Evolutionary conservation across 2,113 vertebrate species (phyloP).

Genomic region (Onychostoma macrolepis): DNA sequence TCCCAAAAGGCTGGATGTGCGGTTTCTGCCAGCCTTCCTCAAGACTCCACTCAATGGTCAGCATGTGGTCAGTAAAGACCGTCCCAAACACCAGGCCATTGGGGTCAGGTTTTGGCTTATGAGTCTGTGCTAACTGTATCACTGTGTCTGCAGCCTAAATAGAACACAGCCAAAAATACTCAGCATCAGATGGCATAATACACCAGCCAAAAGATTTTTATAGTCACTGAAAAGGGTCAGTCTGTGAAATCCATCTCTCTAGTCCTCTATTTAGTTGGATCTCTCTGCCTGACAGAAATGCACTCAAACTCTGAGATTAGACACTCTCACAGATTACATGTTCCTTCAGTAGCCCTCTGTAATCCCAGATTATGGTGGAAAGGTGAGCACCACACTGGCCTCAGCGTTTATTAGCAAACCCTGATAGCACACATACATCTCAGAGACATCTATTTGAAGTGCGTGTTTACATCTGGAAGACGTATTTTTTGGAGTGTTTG

Average conservation of each 20-base stretch:
- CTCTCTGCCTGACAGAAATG: constrained; percentile 1
- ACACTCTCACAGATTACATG: constrained; percentile 52
- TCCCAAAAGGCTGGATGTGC: constrained; percentile 80
- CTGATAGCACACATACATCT: too few relatives aligned
- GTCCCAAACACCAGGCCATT: constrained; percentile 79
- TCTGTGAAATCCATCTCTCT: background rate
- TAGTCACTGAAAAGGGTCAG: background rate
- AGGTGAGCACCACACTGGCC: background rate
- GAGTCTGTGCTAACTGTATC: constrained; percentile 68
- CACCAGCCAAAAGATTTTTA: background rate
- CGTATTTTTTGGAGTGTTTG: too few relatives aligned
- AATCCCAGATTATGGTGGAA: constrained; percentile 72
- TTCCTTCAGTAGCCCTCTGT: constrained; percentile 49
- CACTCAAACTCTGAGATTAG: constrained; percentile 60
- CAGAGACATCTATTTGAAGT: too few relatives aligned
- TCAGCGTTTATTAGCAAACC: constrained; percentile 23
- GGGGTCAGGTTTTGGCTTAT: constrained; percentile 81
- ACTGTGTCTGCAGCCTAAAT: constrained; percentile 80
- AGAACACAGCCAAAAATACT: background rate
- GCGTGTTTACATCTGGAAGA: too few relatives aligned
- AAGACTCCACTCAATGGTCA: constrained; percentile 84
- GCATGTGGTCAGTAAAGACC: constrained; percentile 91
- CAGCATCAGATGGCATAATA: constrained; percentile 21
- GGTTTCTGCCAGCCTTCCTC: constrained; percentile 85
- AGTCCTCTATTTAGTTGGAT: background rate